Evolutionary conservation across 2,797 vertebrate genomes (phyloP), one percentile per base, ranked within the genome.

Genomic region (Tapera naevia): DNA sequence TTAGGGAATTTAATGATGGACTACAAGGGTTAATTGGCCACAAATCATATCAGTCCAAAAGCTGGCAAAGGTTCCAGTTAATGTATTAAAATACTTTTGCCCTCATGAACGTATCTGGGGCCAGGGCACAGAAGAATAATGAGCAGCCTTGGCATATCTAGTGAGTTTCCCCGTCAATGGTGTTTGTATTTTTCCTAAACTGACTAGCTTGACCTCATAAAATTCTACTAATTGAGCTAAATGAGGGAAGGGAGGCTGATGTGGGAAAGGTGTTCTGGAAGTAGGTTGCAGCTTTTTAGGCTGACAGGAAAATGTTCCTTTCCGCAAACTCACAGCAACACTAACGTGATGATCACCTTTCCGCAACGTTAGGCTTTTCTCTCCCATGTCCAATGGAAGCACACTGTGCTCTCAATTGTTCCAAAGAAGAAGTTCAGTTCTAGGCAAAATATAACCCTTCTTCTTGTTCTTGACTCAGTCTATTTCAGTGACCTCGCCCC

Each of bases 31-130:
- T 92, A 92, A 94, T 74, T 4, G 3, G 50, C 65, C 86, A 93
- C 88, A 95, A 90, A 95, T 92, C 90, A 53, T 61, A 95, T 73
- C 84, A 88, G 78, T 92, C 50, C 50, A 82, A 95, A 94, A 80
- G 25, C 41, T 91, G 81, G 64, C 84, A 89, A 67, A 85, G 76
- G 37, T 86, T 96, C 76, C 62, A 79, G 61, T 80, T 86, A 93
- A 86, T 81, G 39, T 43, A 89, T 94, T 94, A 81, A 83, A 88
- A 89, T 82, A 83, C 37, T 83, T 96, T 32, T 58, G 61, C 80
- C 58, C 85, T 95, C 60, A 22, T 82, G 71, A 88, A 87, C 58
- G 65, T 88, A 94, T 92, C 80, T 19, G 43, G 58, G 46, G 41
- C 85, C 65, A 81, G 64, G 61, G 10, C 76, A 80, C 3, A 71